A percentile compares a stretch with the other conserved stretches of the same genome.
phyloP scores from a whole-genome alignment of 2,888 invertebrate genomes.

The Venusia cambrica region DNA sequence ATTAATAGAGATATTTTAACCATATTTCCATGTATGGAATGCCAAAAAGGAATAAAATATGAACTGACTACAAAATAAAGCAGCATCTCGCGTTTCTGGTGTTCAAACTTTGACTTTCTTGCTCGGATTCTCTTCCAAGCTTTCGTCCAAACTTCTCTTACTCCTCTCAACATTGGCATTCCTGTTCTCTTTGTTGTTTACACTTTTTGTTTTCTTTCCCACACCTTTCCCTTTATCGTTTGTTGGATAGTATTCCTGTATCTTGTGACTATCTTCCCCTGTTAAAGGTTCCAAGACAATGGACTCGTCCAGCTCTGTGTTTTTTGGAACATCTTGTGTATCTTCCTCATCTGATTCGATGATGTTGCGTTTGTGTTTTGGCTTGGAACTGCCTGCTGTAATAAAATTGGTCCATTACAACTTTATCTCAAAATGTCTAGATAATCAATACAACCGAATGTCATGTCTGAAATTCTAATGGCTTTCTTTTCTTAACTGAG shows the following conservation, averaged over 20 bases:
- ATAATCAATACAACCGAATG: no score
- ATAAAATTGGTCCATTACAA: no score
- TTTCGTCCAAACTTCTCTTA: conserved; percentile 39
- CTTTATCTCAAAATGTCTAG: no score
- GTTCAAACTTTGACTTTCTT: conserved; percentile 50
- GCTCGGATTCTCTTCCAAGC: conserved; percentile 33
- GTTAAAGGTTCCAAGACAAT: conserved; percentile 50
- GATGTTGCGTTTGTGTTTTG: conserved; percentile 43
- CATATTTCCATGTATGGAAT: no score
- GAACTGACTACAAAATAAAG: no score
- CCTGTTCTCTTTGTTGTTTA: conserved; percentile 42
- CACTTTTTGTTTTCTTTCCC: conserved; percentile 47
- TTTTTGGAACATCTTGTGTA: conserved; percentile 40
- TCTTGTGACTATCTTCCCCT: conserved; percentile 63
- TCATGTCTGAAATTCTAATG: no score
- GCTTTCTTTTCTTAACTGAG: no score
- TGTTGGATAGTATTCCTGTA: conserved; percentile 60
- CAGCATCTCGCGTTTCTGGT: no score
- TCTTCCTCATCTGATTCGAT: conserved; percentile 54
- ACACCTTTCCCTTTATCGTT: conserved; percentile 45
- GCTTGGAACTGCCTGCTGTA: conserved; percentile 35
- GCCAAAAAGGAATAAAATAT: no score
- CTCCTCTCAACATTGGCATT: conserved; percentile 34
- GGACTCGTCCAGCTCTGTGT: conserved; percentile 53
- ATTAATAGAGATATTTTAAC: no score